These are phyloP conservation scores for Tribolium freemani DNA, from an alignment of 2,888 invertebrate genomes.

Conservation along the genomic window DNA sequence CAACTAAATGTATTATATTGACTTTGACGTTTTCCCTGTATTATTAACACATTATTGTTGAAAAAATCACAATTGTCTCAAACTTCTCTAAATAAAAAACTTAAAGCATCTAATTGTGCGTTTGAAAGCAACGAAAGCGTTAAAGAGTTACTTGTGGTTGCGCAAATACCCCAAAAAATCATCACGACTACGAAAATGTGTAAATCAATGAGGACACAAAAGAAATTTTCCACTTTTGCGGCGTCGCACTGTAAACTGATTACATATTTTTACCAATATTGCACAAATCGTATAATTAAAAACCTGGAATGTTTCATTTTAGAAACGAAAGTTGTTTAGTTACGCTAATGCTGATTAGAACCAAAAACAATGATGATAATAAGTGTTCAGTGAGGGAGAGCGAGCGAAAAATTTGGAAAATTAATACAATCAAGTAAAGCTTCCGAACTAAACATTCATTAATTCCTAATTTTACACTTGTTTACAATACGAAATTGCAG, in stretches of 20 bases:
- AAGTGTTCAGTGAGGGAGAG: neutral
- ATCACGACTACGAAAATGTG: slow-evolving; percentile 4
- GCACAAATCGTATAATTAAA: slow-evolving; percentile 19
- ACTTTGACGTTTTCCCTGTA: neutral
- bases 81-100: neutral
- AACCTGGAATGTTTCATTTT: slow-evolving; percentile 5
- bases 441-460: neutral
- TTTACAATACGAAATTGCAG: neutral
- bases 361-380: slow-evolving; percentile 18
- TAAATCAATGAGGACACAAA: neutral
- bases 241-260: neutral
- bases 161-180: slow-evolving; percentile 6
- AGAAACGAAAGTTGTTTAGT: slow-evolving; percentile 27
- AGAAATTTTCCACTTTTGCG: neutral
- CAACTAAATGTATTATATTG: neutral
- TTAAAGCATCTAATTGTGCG: neutral
- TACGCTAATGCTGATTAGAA: slow-evolving; percentile 20
- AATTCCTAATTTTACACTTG: neutral
- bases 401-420: slow-evolving; percentile 9
- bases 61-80: neutral
- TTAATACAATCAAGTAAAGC: neutral
- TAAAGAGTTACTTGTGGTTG: slow-evolving; percentile 1
- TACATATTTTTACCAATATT: neutral
- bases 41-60: neutral
- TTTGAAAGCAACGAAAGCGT: slow-evolving; percentile 18